phyloP scores from a whole-genome alignment of 2,113 vertebrate genomes.

The Dryoscopus gambensis region DNA sequence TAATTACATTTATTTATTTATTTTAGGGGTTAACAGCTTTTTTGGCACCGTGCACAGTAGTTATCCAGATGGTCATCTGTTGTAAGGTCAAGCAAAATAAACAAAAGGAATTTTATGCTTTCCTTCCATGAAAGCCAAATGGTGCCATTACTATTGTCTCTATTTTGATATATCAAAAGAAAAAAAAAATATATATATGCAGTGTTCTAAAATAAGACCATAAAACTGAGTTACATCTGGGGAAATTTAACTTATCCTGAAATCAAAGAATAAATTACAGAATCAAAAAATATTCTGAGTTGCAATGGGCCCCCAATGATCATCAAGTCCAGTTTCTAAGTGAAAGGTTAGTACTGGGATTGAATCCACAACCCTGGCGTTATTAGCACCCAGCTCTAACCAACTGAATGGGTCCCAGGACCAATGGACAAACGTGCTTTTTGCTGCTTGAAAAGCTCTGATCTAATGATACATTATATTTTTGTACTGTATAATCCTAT shows the following conservation, averaged over 20 bases:
- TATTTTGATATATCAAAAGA: not conserved
- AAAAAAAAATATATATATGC: not conserved
- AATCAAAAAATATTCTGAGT: not conserved
- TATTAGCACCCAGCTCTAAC: not conserved
- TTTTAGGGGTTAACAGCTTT: conserved; percentile 3
- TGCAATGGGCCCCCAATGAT: not conserved
- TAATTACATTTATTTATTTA: conserved; percentile 55
- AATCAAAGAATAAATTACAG: not conserved
- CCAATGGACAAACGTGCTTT: not conserved
- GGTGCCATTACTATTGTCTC: not conserved
- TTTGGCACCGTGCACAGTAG: not conserved
- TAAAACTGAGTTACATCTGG: not conserved
- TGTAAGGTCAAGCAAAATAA: conserved; percentile 44
- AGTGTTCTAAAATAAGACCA: not conserved
- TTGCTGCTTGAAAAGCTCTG: not conserved
- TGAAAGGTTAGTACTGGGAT: not conserved
- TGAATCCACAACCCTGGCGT: not conserved
- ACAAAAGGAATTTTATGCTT: not conserved
- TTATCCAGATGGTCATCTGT: conserved; percentile 45
- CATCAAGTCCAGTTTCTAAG: not conserved
- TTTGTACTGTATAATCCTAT: not conserved
- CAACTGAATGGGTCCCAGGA: not conserved
- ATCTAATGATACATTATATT: not conserved
- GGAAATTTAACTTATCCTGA: not conserved
- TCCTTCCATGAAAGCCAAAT: not conserved